Base-by-base conservation (phyloP, 2,113 vertebrate genomes). In the Lichenostomus cassidix region DNA sequence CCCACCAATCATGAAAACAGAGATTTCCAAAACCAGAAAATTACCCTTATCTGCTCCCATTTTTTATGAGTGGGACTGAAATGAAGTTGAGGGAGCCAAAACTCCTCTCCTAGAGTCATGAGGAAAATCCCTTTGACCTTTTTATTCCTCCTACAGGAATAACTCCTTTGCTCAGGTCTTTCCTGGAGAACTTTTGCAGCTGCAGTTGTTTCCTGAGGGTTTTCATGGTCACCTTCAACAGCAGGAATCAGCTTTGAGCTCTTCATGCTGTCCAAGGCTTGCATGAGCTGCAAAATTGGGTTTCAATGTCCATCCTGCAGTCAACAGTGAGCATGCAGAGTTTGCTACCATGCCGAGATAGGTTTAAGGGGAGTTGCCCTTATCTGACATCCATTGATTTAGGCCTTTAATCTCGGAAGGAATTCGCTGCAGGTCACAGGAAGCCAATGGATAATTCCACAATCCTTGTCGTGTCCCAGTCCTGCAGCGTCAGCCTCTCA, bases 211-310 rank as follows among this genome's bases (percentile, higher is more conserved):
- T 89, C 33, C 73, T 31, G 35, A 41, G 50, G 79, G 56, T 13
- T 56, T 27, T 24, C 0, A 0, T 23, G 53, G 49, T 89, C 42
- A 79, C 69, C 14, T 60, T n/a, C 52, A 37, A 28, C 3, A 65
- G 11, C 55, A 52, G n/a, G 46, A 87, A 90, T 42, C 35, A 35
- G 20, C 31, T 81, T 56, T 15, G 29, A 85, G 69, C 0, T 3
- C n/a, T 71, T 63, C 44, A 22, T 0, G 0, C 5, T 75, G 52
- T 37, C 49, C 80, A 35, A 52, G 52, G 52, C 35, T 81, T 70
- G 7, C 56, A 35, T 0, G 7, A 89, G 41, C 28, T 31, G 24
- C 0, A 1, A 0, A 0, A 0, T n/a, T 60, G 31, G 27, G 17
- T 39, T 63, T 69, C 1, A 0, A 11, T 18, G 27, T 52, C 63